Percentiles rank a stretch among this genome's conserved stretches.
These are phyloP conservation scores for Apostichopus parvimensis DNA, from an alignment of 35 echinoderm and acorn worm genomes.

Conservation along the genomic window DNA sequence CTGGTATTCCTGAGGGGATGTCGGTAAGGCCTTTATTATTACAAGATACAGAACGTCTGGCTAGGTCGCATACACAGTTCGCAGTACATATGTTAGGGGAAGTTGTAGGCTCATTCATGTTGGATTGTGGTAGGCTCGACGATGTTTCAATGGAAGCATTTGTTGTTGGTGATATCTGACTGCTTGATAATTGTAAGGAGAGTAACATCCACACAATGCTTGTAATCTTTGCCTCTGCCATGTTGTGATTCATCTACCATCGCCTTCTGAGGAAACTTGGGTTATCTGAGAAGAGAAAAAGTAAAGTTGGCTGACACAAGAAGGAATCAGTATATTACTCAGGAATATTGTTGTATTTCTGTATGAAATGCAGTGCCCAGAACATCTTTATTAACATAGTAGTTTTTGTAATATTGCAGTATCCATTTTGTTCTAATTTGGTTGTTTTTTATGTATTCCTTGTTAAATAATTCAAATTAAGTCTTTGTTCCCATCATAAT, in stretches of 20 bases:
- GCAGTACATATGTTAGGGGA: slow-evolving; percentile 49
- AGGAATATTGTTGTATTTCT: too few species aligned
- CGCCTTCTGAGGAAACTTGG: neutral
- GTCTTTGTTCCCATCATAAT: too few species aligned
- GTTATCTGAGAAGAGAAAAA: neutral
- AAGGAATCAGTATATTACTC: too few species aligned
- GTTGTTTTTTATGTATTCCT: too few species aligned
- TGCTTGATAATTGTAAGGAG: neutral
- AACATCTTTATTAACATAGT: too few species aligned
- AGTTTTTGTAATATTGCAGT: too few species aligned
- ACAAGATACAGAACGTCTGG: slow-evolving; percentile 60
- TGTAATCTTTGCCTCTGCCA: neutral
- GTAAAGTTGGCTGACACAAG: neutral
- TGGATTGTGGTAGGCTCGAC: neutral
- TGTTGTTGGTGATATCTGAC: neutral
- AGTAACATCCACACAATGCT: neutral
- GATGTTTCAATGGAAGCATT: neutral
- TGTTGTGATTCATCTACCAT: neutral
- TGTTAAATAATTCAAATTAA: too few species aligned
- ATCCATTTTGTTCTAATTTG: too few species aligned
- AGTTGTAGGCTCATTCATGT: slow-evolving; percentile 3
- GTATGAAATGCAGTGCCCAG: too few species aligned
- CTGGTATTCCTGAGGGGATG: slow-evolving; percentile 59
- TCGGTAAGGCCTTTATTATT: slow-evolving; percentile 11
- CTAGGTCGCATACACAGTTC: slow-evolving; percentile 60